Evolutionary conservation across 2,888 invertebrate species (phyloP).

Genomic region (Mimas tiliae): DNA sequence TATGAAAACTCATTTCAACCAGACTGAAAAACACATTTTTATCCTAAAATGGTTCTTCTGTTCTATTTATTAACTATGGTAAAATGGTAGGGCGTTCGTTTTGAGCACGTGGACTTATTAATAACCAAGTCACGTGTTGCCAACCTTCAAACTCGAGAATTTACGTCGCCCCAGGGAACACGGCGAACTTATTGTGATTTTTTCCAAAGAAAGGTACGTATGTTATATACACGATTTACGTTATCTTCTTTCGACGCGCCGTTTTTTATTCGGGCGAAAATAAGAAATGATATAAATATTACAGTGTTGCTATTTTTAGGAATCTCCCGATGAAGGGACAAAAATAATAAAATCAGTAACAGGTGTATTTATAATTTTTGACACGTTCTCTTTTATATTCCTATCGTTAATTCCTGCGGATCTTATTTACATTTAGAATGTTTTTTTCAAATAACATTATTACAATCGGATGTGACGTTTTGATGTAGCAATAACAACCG

Average conservation of each 20-base stretch:
- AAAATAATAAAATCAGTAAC: no score
- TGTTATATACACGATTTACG: slow-evolving; percentile 1
- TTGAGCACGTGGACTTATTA: slow-evolving; percentile 49
- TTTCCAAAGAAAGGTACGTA: slow-evolving; percentile 9
- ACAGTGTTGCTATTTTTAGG: no score
- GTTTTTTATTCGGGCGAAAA: neutral
- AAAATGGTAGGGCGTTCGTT: slow-evolving; percentile 24
- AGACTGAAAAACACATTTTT: no score
- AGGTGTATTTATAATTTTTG: no score
- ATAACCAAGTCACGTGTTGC: slow-evolving; percentile 53
- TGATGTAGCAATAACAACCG: no score
- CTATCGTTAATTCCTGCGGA: no score
- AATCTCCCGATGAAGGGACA: no score
- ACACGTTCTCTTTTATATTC: no score
- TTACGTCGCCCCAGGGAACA: slow-evolving; percentile 37
- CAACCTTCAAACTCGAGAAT: slow-evolving; percentile 33
- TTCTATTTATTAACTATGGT: neutral
- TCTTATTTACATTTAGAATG: no score
- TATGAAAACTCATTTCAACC: no score
- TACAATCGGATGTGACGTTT: no score
- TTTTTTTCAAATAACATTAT: no score
- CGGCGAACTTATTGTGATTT: slow-evolving; percentile 33
- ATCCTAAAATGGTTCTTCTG: neutral
- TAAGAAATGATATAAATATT: neutral
- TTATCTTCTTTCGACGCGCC: neutral